Conservation (phyloP, 2,113 vertebrate genomes). For the zebrafish (Danio rerio) region GRCz12tu NC_133185.1:24087501-24088000, state of each 20-base stretch:
- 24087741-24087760: background rate
- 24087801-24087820: background rate
- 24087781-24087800: background rate
- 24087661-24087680: too few relatives aligned
- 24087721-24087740: background rate
- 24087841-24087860: background rate
- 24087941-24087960: background rate
- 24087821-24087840: background rate
- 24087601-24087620: too few relatives aligned
- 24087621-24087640: too few relatives aligned
- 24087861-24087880: background rate
- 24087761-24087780: background rate
- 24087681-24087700: background rate
- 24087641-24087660: too few relatives aligned
- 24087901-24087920: background rate
- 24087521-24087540: too few relatives aligned
- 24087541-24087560: too few relatives aligned
- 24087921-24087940: background rate
- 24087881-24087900: background rate
- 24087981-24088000: background rate
- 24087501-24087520: too few relatives aligned
- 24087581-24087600: too few relatives aligned
- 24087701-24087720: too few relatives aligned
- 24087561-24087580: too few relatives aligned
- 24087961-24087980: background rate